Evolutionary conservation across 2,797 vertebrate species (phyloP), one percentile per base, ranked within the genome.

Genomic region (Hyperoplus immaculatus): DNA sequence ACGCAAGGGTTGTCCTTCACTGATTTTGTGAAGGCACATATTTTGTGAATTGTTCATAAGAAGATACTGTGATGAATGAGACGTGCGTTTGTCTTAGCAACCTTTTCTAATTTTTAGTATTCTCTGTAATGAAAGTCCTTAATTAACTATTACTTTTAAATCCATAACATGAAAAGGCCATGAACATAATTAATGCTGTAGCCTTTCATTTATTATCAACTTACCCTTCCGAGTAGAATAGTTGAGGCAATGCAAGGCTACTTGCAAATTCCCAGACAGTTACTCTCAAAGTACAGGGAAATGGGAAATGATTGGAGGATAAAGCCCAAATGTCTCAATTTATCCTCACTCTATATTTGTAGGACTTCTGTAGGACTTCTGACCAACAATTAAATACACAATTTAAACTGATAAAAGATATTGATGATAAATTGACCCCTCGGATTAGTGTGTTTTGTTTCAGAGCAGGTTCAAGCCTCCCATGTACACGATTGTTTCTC

Each of bases 121-220:
- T 49, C 29, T 81, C 76, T 50, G 29, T 59, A 13, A 41, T 55
- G 9, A 29, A 49, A 62, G 21, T 63, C 38, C 7, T 39, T 49
- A 3, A 53, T 70, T 67, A 67, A 72, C 3, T 72, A 61, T 75
- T 39, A 54, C 39, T 71, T 78, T 73, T 51, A 63, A 65, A 78
- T 62, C 21, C 69, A 77, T 61, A 39, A 67, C 49, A 81, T 63
- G 6, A 64, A 66, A 75, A 47, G 36, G 11, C 21, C 3, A 38
- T 6, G 10, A 55, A 18, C 29, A 54, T 74, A 68, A 72, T 61
- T 75, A 58, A 57, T 45, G 65, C 5, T 72, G 6, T 10, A 54
- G 49, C 11, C 3, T 84, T 82, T 16, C 15, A 57, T 72, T 50
- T 55, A 65, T 51, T 57, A 45, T 18, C 10, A 18, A 68, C 49